These are phyloP conservation scores for Acanthopleura granulata DNA, from an alignment of 2,888 invertebrate species.

Conservation along the genomic window DNA sequence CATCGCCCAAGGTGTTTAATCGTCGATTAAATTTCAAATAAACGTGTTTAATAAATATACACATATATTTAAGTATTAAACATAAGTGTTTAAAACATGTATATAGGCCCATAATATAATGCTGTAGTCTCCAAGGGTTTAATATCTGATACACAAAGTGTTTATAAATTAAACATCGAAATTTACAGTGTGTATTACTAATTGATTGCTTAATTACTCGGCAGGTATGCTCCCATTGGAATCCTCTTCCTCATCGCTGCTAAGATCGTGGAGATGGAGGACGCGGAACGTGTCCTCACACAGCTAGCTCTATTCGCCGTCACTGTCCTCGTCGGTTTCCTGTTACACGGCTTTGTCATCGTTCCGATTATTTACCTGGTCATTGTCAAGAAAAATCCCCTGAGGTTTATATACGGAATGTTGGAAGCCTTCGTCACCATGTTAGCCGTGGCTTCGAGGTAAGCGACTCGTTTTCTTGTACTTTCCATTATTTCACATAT, in stretches of 20 bases:
- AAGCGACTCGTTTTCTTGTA: not conserved
- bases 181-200: too few species aligned
- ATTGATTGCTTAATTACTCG: not conserved
- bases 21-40: too few species aligned
- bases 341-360: constrained; percentile 91
- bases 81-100: too few species aligned
- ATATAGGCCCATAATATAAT: too few species aligned
- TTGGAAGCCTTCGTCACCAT: constrained; percentile 77
- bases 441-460: constrained; percentile 67
- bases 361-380: constrained; percentile 87
- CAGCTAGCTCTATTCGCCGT: constrained; percentile 90
- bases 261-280: constrained; percentile 90
- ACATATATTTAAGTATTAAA: too few species aligned
- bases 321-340: constrained; percentile 86
- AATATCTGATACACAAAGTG: too few species aligned
- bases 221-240: constrained; percentile 68
- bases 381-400: constrained; percentile 60
- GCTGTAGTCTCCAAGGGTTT: too few species aligned
- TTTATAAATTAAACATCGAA: too few species aligned
- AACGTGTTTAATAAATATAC: too few species aligned
- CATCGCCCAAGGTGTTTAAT: too few species aligned
- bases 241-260: constrained; percentile 77
- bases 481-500: too few species aligned
- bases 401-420: constrained; percentile 53
- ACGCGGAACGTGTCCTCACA: constrained; percentile 83